Evolutionary conservation across 2,888 invertebrate species (phyloP), one percentile per base, ranked within the genome.

Genomic region (Crepidodera aurea): DNA sequence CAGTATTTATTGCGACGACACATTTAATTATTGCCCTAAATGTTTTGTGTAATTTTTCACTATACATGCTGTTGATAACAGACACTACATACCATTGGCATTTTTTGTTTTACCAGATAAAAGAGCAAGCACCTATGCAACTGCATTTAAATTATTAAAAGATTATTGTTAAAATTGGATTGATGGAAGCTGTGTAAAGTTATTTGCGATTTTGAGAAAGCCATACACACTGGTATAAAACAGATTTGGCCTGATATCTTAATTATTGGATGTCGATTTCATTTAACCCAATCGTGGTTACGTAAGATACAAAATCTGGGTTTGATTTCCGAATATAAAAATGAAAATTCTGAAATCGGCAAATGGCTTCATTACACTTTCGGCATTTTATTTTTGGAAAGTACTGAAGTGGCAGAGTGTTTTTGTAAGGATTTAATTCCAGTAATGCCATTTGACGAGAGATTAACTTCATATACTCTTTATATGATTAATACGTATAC

Each of bases 11-110:
- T 25, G 5, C 10, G 18, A 54, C 15, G 27, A 18, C 25, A 54
- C 37, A 22, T 15, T 54, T 39, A 18, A 54, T n/a, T 54, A 54
- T 15, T 39, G 53, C 29, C 39, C 19, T 2, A 40, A 40, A 39
- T 54, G 39, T 40, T 40, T 32, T 39, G 27, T 27, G 22, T 40
- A 54, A 40, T 25, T 54, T 22, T 53, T 53, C 25, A 39, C 53
- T 1, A 1, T 54, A 22, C 39, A 54, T 22, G 22, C 53, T 42
- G 16, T 18, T 19, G 19, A 56, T 15, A 56, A 56, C 13, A 29
- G 56, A n/a, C 46, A 56, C 34, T 46, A 56, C 29, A 56, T 56
- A 13, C 56, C 29, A 27, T 48, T 56, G 2, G 44, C 10, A 42
- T 22, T 29, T 50, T 40, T 44, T 44, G 15, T 50, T 15, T 29